These are phyloP conservation scores for Nomada lathburiana DNA, from an alignment of 2,888 invertebrate species.

Conservation along the genomic window DNA sequence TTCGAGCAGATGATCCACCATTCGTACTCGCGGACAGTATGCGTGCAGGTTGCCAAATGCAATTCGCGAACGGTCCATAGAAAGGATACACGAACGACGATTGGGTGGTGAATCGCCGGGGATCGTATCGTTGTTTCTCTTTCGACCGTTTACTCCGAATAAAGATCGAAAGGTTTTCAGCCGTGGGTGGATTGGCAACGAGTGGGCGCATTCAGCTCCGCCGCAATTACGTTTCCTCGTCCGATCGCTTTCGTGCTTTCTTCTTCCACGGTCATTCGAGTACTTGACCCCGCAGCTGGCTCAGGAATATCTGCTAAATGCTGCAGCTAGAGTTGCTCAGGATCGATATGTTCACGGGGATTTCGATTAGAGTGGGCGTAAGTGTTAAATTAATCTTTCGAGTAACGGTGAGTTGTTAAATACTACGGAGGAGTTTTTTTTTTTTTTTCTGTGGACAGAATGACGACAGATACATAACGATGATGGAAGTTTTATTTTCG, in stretches of 20 bases:
- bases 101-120: conserved; percentile 12
- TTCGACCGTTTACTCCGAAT: conserved; percentile 29
- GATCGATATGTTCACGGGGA: background rate
- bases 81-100: conserved; percentile 16
- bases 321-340: background rate
- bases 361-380: conserved; percentile 16
- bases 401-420: background rate
- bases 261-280: conserved; percentile 33
- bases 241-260: conserved; percentile 45
- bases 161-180: conserved; percentile 52
- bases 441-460: too few species aligned
- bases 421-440: too few species aligned
- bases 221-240: conserved; percentile 60
- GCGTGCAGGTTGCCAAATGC: conserved; percentile 21
- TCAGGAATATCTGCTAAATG: conserved; percentile 10
- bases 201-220: conserved; percentile 50
- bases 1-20: conserved; percentile 12
- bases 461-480: background rate
- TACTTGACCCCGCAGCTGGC: conserved; percentile 18
- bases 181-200: conserved; percentile 53
- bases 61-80: conserved; percentile 5
- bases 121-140: conserved; percentile 40
- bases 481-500: background rate
- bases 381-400: background rate
- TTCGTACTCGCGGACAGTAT: background rate